Evolutionary conservation across 1,140 invertebrate species (phyloP).

Genomic region (Hesperophylax magnus): DNA sequence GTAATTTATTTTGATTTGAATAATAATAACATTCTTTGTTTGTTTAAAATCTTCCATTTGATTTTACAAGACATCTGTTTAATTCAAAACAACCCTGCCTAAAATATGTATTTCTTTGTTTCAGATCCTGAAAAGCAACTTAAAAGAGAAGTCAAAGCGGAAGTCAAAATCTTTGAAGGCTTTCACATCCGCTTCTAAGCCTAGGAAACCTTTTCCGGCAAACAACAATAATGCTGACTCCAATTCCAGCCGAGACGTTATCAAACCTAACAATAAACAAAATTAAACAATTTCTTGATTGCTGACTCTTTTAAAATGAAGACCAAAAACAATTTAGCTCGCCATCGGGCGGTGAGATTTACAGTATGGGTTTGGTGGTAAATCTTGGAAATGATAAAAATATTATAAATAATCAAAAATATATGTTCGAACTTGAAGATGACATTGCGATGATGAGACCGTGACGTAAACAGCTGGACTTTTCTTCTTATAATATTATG

Average conservation of each 20-base stretch:
- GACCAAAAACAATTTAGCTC: background rate
- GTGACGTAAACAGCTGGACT: background rate
- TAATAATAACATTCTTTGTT: too few relatives aligned
- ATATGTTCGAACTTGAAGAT: background rate
- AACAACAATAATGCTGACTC: too few relatives aligned
- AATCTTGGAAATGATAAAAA: background rate
- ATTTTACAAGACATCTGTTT: too few relatives aligned
- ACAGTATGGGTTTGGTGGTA: background rate
- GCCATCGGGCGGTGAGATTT: background rate
- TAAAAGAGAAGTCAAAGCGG: background rate
- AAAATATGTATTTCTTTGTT: constrained; percentile 18
- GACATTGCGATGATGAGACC: background rate
- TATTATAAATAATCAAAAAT: background rate
- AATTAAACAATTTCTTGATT: too few relatives aligned
- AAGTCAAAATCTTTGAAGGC: too few relatives aligned
- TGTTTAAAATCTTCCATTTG: too few relatives aligned
- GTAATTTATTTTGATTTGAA: too few relatives aligned
- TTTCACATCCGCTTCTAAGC: too few relatives aligned
- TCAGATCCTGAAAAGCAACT: constrained; percentile 3
- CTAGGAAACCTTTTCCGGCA: too few relatives aligned
- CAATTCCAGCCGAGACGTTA: too few relatives aligned
- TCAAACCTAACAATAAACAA: too few relatives aligned
- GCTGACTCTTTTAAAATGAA: too few relatives aligned
- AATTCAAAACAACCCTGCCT: background rate
- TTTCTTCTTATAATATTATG: background rate